A percentile compares a stretch with the other conserved stretches of the same genome.
Conservation (phyloP, 2,113 vertebrate species). For the Chaenocephalus aceratus region DNA sequence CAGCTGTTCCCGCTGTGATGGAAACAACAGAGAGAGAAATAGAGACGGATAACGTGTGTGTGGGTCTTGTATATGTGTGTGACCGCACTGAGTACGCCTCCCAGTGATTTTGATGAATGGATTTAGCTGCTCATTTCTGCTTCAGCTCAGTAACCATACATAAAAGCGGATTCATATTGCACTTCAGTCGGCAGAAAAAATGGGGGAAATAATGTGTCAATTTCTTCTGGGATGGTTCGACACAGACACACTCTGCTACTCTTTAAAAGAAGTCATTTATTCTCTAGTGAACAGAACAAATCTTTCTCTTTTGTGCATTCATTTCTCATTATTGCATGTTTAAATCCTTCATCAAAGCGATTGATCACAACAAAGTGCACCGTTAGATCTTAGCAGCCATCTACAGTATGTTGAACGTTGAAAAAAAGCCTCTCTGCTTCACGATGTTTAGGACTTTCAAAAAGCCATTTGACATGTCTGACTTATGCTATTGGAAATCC, state of each 20-base stretch:
- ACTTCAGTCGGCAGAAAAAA: conserved; percentile 27
- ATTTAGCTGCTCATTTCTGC: conserved; percentile 42
- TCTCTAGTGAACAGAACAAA: conserved; percentile 9
- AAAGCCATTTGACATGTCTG: conserved; percentile 15
- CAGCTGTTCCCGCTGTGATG: conserved; percentile 71
- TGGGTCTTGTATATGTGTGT: conserved; percentile 25
- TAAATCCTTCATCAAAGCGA: neutral
- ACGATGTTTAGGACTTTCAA: conserved; percentile 4
- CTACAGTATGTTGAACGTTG: neutral
- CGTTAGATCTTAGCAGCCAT: conserved; percentile 8
- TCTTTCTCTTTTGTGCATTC: neutral
- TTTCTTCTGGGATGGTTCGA: neutral
- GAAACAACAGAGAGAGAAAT: conserved; percentile 60
- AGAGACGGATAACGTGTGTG: conserved; percentile 43
- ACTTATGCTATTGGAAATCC: conserved; percentile 34
- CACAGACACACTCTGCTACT: neutral
- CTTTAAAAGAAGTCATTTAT: conserved; percentile 4
- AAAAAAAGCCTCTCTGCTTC: neutral
- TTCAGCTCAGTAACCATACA: conserved; percentile 41
- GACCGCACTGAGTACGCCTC: conserved; percentile 1
- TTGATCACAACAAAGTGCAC: neutral
- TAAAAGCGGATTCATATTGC: conserved; percentile 9
- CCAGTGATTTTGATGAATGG: conserved; percentile 45
- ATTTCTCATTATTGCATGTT: neutral
- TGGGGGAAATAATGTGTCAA: neutral